phyloP scores from a whole-genome alignment of 2,888 invertebrate genomes.

The Orgyia antiqua region DNA sequence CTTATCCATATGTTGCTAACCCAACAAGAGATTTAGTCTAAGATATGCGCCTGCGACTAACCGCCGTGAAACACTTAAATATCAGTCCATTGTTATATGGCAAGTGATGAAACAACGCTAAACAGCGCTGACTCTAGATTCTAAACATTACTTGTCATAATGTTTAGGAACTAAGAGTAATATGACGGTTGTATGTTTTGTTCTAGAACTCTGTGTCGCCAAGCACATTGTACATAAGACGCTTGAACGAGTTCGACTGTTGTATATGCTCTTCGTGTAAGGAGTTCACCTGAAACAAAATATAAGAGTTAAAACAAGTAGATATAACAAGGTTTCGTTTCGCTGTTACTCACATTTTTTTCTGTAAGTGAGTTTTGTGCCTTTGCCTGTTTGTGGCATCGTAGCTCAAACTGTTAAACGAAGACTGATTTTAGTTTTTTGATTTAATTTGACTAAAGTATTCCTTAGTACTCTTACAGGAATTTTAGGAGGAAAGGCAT shows the following conservation, averaged over 20 bases:
- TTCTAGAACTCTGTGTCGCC: conserved; percentile 83
- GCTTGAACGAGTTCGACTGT: conserved; percentile 94
- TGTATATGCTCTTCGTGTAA: conserved; percentile 89
- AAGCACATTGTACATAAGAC: conserved; percentile 94
- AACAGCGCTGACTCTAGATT: neutral
- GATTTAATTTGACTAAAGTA: no score
- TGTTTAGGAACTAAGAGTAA: conserved; percentile 22
- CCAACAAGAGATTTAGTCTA: conserved; percentile 42
- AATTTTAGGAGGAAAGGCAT: no score
- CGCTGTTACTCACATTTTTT: neutral
- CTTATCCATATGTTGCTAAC: conserved; percentile 62
- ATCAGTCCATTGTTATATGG: conserved; percentile 30
- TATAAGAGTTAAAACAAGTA: no score
- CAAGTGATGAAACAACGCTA: conserved; percentile 18
- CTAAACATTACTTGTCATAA: conserved; percentile 21
- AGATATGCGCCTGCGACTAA: conserved; percentile 42
- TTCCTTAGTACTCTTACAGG: no score
- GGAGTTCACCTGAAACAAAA: conserved; percentile 79
- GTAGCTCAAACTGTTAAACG: no score
- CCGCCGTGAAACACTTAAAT: conserved; percentile 35
- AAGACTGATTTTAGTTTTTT: no score
- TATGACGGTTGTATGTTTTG: conserved; percentile 18
- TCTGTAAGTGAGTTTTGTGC: no score
- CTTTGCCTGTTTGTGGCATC: no score
- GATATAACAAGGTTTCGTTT: no score